Base-by-base conservation (phyloP, 2,888 invertebrate species). In the Caenorhabditis drosophilae region DNA sequence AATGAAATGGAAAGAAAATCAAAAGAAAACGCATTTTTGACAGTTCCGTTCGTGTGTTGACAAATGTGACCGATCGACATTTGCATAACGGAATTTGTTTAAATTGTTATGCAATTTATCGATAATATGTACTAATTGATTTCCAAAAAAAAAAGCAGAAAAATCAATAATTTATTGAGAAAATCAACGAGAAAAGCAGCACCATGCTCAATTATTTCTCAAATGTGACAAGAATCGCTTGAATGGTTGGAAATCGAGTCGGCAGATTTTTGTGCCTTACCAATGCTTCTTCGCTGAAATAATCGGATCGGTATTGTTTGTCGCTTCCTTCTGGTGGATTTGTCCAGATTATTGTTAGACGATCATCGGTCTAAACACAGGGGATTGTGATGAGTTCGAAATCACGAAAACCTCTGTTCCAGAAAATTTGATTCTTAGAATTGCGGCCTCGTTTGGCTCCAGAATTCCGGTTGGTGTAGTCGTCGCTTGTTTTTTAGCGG, bases 391-490 rank as follows among this genome's bases (percentile, higher is more conserved):
- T 31, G 6, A 12, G 6, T 31, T 40, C 40, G 4, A 4, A 40
- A 16, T 16, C 18, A 12, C 11, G 27, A 15, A n/a, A 20, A 62
- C 62, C 55, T 62, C 62, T n/a, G 47, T 56, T 9, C 51, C 62
- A 18, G 56, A 55, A 26, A 48, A 48, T 23, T 62, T 62, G 12
- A 62, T 50, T 15, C 41, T 27, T 12, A 62, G 42, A 48, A 56
- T 38, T 1, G 38, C 52, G 3, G 56, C 23, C 42, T 62, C 62
- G 31, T 62, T 62, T 0, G 62, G 56, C 41, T 56, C 62, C 6
- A 62, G 44, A 22, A 56, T 51, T 52, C 62, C 62, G 3, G 62
- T 62, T 9, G 62, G 51, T 9, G 56, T 56, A n/a, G 48, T 62
- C 9, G 62, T 62, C 34, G 62, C 62, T 26, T 48, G 51, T n/a